Evolutionary conservation across 2,888 invertebrate genomes (phyloP), one percentile per base, ranked within the genome.

Genomic region (Chirona hameri): DNA sequence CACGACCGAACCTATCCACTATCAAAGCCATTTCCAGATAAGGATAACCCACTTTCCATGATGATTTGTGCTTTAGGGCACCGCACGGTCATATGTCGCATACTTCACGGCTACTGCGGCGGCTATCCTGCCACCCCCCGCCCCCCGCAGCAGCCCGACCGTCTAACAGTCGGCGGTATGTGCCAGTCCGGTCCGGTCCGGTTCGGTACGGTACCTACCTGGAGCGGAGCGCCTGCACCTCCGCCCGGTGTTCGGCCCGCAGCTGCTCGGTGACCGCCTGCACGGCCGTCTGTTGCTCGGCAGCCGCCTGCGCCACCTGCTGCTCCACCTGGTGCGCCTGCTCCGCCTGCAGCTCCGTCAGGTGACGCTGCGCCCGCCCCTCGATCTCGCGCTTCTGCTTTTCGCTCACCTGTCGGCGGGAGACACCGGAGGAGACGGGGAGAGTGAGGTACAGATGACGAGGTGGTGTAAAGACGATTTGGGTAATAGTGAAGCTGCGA

Each of bases 301-400:
- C 48, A 84, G 83, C 18, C 83, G 79, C 79, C 79, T 79, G 14
- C 1, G 48, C 48, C 27, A 15, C 15, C 81, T 48, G 72, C 57
- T 29, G 72, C 46, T 72, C 24, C 48, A 29, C 18, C 69, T 65
- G 72, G 15, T n/a, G 55, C 69, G 9, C 46, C 57, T 46, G 46
- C 39, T 31, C 46, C 46, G 15, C 12, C 29, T 7, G 7, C 31
- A 5, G 82, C 18, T 72, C 31, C 9, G n/a, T n/a, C 69, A 24
- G 52, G n/a, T 27, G 60, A 2, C 76, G 76, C 69, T 27, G 29
- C 5, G 7, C n/a, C n/a, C 69, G 69, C 29, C 29, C 29, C 29
- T 69, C 69, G 29, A 69, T 29, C 69, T 69, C 69, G 15, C 69
- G 69, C 1, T 27, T n/a, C 76, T 76, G 76, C 76, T 76, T 76